Evolutionary conservation across 2,888 invertebrate species (phyloP).

Genomic region (Shargacucullia verbasci): DNA sequence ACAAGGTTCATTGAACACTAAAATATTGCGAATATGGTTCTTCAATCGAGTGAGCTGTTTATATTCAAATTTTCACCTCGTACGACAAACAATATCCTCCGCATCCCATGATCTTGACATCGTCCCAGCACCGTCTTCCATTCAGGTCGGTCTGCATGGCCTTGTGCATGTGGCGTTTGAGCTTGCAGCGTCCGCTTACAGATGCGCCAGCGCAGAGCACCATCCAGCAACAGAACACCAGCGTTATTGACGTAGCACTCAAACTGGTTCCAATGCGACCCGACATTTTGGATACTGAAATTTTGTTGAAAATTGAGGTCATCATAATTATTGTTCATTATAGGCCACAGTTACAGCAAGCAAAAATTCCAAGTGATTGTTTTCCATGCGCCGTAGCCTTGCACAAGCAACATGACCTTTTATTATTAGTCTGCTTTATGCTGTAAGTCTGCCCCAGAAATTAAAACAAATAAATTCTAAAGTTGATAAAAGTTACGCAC

Average conservation of each 20-base stretch:
- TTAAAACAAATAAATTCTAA: too few species aligned
- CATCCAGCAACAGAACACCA: conserved; percentile 65
- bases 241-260: conserved; percentile 57
- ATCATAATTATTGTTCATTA: too few species aligned
- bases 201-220: conserved; percentile 62
- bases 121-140: conserved; percentile 94
- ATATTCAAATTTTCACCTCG: conserved; percentile 88
- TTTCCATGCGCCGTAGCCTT: too few species aligned
- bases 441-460: too few species aligned
- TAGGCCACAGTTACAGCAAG: too few species aligned
- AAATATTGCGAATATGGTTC: too few species aligned
- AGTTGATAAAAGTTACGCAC: too few species aligned
- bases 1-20: too few species aligned
- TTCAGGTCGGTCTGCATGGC: conserved; percentile 86
- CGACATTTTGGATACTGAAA: conserved; percentile 48
- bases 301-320: neutral
- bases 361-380: too few species aligned
- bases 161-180: conserved; percentile 76
- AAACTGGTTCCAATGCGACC: conserved; percentile 31
- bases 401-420: too few species aligned
- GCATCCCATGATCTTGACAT: conserved; percentile 93
- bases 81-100: conserved; percentile 96
- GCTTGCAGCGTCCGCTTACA: conserved; percentile 71
- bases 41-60: too few species aligned
- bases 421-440: too few species aligned